These are phyloP conservation scores for Tachystola acroxantha DNA, from an alignment of 2,888 invertebrate species.

Conservation along the genomic window DNA sequence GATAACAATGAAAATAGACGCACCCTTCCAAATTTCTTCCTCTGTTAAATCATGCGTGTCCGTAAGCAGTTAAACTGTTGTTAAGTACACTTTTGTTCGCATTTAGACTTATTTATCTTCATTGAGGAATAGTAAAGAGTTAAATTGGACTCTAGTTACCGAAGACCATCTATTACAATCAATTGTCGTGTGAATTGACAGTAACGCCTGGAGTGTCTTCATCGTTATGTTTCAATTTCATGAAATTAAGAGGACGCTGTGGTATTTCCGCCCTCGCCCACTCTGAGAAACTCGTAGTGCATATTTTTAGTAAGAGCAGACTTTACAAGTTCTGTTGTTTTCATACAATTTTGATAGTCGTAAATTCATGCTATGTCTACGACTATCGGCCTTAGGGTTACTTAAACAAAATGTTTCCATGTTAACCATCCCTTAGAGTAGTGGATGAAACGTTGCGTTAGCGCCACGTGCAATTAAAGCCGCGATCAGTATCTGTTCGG, in stretches of 20 bases:
- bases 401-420: too few relatives aligned
- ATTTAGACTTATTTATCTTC: conserved; percentile 45
- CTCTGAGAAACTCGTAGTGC: too few relatives aligned
- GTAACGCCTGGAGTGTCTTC: too few relatives aligned
- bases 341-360: too few relatives aligned
- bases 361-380: too few relatives aligned
- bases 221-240: too few relatives aligned
- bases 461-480: conserved; percentile 75
- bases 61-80: conserved; percentile 45
- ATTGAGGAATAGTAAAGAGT: conserved; percentile 32
- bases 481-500: conserved; percentile 71
- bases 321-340: too few relatives aligned
- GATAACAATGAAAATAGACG: conserved; percentile 28
- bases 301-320: too few relatives aligned
- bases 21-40: conserved; percentile 41
- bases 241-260: too few relatives aligned
- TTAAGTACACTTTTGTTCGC: conserved; percentile 36
- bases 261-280: too few relatives aligned
- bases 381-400: too few relatives aligned
- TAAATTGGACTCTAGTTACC: conserved; percentile 33
- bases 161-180: conserved; percentile 12
- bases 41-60: conserved; percentile 61
- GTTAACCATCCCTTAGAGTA: conserved; percentile 35
- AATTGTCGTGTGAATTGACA: conserved; percentile 7
- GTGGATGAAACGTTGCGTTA: conserved; percentile 65